phyloP scores from a whole-genome alignment of 2,113 vertebrate species.

The Chaetorhynchus papuensis region DNA sequence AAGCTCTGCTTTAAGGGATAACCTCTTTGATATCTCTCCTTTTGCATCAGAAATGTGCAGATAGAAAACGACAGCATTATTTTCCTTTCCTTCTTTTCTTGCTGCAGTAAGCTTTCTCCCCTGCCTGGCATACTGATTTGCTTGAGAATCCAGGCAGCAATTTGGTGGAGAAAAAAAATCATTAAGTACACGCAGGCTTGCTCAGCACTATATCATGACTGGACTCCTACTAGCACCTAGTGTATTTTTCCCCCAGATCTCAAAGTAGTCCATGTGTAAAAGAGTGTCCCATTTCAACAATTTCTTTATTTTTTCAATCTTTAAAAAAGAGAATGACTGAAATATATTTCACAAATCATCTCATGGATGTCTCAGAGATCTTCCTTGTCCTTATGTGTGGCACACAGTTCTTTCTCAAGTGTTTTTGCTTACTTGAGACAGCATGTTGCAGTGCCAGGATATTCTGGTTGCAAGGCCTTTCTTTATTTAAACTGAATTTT shows the following conservation, averaged over 20 bases:
- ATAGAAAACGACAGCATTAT: neutral
- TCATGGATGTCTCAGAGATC: neutral
- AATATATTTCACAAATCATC: neutral
- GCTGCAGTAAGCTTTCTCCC: neutral
- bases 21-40: neutral
- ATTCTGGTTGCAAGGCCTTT: neutral
- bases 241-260: neutral
- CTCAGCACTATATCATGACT: neutral
- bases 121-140: conserved; percentile 1
- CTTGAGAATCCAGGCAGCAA: neutral
- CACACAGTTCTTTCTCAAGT: neutral
- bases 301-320: neutral
- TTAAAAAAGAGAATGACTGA: neutral
- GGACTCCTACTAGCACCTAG: neutral
- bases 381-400: neutral
- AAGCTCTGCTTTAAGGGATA: neutral
- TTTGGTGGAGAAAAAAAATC: neutral
- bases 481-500: neutral
- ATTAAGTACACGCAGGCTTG: neutral
- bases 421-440: neutral
- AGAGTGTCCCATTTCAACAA: neutral
- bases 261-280: neutral
- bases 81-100: neutral
- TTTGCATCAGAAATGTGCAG: neutral
- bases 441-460: neutral